A percentile compares a stretch with the other conserved stretches of the same genome.
These are phyloP conservation scores for Blomia tropicalis DNA, from an alignment of 2,888 invertebrate species.

Conservation along the genomic window DNA sequence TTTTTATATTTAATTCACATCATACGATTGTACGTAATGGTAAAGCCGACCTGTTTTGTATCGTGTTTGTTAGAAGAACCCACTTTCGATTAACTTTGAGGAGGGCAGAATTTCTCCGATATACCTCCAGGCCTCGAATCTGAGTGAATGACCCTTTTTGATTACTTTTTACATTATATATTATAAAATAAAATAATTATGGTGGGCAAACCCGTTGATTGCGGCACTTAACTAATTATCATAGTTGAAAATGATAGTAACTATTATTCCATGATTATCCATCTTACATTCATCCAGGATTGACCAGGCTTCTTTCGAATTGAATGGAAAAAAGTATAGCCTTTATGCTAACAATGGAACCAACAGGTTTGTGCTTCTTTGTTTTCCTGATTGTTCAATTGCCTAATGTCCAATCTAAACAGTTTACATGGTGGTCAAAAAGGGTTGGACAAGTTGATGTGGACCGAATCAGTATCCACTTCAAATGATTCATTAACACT, in stretches of 20 bases:
- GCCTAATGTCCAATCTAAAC: too few relatives aligned
- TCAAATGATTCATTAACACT: slow-evolving; percentile 20
- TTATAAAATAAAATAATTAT: background rate
- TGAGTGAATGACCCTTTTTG: background rate
- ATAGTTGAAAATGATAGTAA: background rate
- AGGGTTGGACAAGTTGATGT: slow-evolving; percentile 54
- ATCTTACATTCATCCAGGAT: slow-evolving; percentile 36
- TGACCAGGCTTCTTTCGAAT: slow-evolving; percentile 49
- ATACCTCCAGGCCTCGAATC: too few relatives aligned
- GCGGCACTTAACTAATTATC: background rate
- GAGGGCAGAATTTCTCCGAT: too few relatives aligned
- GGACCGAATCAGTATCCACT: background rate
- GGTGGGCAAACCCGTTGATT: background rate
- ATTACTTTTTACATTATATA: too few relatives aligned
- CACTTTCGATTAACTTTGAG: too few relatives aligned
- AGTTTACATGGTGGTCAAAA: slow-evolving; percentile 66
- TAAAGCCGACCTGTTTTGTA: too few relatives aligned
- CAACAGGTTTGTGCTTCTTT: too few relatives aligned
- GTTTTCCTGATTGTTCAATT: too few relatives aligned
- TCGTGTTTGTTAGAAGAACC: too few relatives aligned
- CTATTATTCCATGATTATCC: background rate
- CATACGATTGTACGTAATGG: too few relatives aligned
- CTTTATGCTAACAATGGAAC: slow-evolving; percentile 55
- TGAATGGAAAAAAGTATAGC: slow-evolving; percentile 51
- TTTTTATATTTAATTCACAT: too few relatives aligned